Evolutionary conservation across 2,797 vertebrate genomes (phyloP), one percentile per base, ranked within the genome.

Genomic region (Melanotaenia parkinsoni): DNA sequence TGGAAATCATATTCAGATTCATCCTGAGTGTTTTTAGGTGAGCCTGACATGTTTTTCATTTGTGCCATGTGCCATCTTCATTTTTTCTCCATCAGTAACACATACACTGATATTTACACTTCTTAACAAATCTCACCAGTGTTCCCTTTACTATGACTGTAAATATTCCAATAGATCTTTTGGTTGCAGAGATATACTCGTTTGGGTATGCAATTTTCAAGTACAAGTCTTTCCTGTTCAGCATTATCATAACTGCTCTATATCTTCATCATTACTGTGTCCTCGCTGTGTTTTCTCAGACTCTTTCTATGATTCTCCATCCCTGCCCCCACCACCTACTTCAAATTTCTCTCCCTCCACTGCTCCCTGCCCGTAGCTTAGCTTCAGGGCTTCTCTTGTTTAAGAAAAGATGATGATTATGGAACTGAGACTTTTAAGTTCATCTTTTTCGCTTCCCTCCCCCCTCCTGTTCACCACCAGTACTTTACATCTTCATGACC

Each of bases 381-480:
- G 81, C 83, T 86, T 67, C 28, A 2, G 77, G 62, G 61, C 77
- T 74, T 60, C 63, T 74, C 70, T 70, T 70, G 67, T 75, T 85
- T 82, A 71, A 84, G 63, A 85, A 63, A 68, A 76, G 50, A 73
- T 75, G 77, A 69, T 82, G 64, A 82, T 82, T 82, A 80, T 76
- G 13, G 40, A 82, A 70, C 70, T 53, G 37, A 68, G 64, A 50
- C 67, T 61, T 64, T 75, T 7, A 8, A 64, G 35, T 60, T 26
- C 13, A 35, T 40, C 3, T 30, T 30, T 30, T 30, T 30, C 30
- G 30, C 30, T 30, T 22, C 38, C 35, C 58, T 37, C 0, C 7
- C 16, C 7, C 12, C 32, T 47, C 64, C 56, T 74, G 51, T 72
- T 58, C 14, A 40, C 9, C 45, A 72, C 74, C 67, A 71, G 50